These are phyloP conservation scores for Lithobates sylvaticus DNA, from an alignment of 2,797 vertebrate genomes.

Conservation along the genomic window DNA sequence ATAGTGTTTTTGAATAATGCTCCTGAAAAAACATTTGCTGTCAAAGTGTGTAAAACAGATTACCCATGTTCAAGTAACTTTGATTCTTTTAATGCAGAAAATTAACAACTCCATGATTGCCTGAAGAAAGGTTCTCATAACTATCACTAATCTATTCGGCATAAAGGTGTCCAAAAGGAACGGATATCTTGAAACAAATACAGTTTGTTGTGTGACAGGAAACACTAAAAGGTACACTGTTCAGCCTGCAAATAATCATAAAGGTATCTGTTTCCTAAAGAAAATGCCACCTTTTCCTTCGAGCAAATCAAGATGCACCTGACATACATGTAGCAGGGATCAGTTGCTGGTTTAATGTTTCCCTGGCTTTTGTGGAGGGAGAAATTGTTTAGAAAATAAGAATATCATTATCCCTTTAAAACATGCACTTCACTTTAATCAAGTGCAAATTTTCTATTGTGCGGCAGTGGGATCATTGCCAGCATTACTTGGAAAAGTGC, in stretches of 20 bases:
- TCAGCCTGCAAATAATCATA: constrained; percentile 59
- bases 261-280: constrained; percentile 57
- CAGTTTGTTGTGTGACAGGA: constrained; percentile 46
- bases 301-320: constrained; percentile 63
- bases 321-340: constrained; percentile 31
- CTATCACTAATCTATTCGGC: constrained; percentile 53
- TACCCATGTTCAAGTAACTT: constrained; percentile 59
- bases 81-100: constrained; percentile 64
- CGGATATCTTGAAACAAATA: constrained; percentile 59
- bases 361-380: constrained; percentile 57
- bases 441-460: constrained; percentile 61
- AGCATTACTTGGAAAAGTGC: constrained; percentile 54
- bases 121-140: constrained; percentile 63
- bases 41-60: constrained; percentile 55
- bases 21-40: constrained; percentile 27
- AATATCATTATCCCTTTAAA: constrained; percentile 59
- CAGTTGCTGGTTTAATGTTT: constrained; percentile 62
- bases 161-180: constrained; percentile 61
- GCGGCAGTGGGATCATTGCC: constrained; percentile 45
- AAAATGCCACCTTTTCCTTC: constrained; percentile 53
- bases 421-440: constrained; percentile 58
- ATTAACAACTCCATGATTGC: constrained; percentile 60
- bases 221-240: constrained; percentile 52
- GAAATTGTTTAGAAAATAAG: constrained; percentile 63
- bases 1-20: constrained; percentile 40